phyloP scores from a whole-genome alignment of 2,797 vertebrate genomes.

The Sciurus carolinensis region DNA sequence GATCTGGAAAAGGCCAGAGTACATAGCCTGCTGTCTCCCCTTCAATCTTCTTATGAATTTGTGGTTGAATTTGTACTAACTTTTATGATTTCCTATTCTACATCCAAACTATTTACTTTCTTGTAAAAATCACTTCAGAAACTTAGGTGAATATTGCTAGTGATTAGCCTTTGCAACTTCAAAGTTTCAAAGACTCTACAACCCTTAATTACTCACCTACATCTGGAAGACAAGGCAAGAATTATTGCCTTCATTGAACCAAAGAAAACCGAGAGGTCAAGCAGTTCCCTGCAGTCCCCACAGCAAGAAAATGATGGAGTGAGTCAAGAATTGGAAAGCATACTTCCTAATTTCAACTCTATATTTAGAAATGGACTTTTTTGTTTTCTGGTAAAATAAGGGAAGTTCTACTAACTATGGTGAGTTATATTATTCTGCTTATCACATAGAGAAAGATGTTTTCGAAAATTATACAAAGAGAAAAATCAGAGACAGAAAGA shows the following conservation, averaged over 20 bases:
- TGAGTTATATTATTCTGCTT: neutral
- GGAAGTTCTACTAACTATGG: neutral
- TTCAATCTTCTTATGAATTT: neutral
- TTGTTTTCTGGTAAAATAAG: conserved; percentile 42
- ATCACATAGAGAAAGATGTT: conserved; percentile 6
- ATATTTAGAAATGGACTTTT: conserved; percentile 65
- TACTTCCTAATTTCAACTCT: conserved; percentile 57
- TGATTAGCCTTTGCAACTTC: conserved; percentile 46
- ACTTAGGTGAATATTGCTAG: conserved; percentile 38
- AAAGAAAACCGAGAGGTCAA: conserved; percentile 67
- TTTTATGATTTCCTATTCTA: neutral
- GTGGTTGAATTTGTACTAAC: neutral
- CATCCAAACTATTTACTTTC: conserved; percentile 1
- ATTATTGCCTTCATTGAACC: conserved; percentile 51
- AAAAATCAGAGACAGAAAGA: neutral
- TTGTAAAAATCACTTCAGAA: conserved; percentile 57
- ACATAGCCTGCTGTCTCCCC: neutral
- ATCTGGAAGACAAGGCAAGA: conserved; percentile 41
- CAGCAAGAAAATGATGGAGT: conserved; percentile 60
- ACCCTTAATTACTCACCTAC: conserved; percentile 69
- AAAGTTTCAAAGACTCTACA: conserved; percentile 55
- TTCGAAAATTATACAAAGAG: conserved; percentile 39
- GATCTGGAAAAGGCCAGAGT: neutral
- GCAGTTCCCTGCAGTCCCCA: neutral
- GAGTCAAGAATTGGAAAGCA: conserved; percentile 67